phyloP scores from a whole-genome alignment of 2,113 vertebrate species.

The Tragelaphus imberbis region DNA sequence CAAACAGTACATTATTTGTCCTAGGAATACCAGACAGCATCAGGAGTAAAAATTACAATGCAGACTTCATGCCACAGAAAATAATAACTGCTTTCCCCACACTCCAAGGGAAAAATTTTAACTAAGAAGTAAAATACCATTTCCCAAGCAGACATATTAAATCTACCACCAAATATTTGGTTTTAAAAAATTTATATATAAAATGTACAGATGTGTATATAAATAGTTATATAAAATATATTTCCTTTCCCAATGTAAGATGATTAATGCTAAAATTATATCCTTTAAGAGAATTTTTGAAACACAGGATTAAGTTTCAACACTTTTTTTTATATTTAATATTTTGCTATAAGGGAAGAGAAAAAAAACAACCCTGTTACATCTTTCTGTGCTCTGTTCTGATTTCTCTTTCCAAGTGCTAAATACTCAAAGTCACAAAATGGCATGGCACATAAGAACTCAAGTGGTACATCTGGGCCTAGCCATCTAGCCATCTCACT shows the following conservation, averaged over 20 bases:
- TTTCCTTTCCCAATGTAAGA: neutral
- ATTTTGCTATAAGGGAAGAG: neutral
- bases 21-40: neutral
- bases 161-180: neutral
- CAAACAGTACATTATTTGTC: neutral
- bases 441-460: neutral
- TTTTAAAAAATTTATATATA: neutral
- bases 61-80: neutral
- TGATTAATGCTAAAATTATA: neutral
- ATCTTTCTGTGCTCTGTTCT: neutral
- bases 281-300: neutral
- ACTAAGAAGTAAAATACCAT: neutral
- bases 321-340: neutral
- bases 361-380: neutral
- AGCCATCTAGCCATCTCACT: neutral
- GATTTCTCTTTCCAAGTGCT: neutral
- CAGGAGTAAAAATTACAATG: neutral
- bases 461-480: too few relatives aligned
- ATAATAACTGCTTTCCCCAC: neutral
- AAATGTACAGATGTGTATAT: neutral
- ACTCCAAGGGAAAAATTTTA: neutral
- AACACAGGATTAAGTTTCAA: neutral
- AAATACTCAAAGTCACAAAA: neutral
- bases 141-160: conserved; percentile 3
- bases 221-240: neutral